These are phyloP conservation scores for Gambusia holbrooki DNA, from an alignment of 2,113 vertebrate species.

Conservation along the genomic window DNA sequence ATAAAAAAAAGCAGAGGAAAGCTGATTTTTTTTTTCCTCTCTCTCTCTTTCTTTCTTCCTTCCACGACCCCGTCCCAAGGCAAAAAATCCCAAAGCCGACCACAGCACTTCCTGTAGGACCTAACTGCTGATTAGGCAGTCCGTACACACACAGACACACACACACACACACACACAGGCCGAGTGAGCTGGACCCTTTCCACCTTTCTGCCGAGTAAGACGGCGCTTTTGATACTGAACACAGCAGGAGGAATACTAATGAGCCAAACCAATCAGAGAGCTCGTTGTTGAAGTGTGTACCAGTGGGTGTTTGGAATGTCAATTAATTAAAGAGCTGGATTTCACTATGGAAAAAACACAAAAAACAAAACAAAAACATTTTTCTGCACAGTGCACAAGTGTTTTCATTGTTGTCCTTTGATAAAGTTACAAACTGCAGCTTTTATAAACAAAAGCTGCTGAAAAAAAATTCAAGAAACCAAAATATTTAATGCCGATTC, in stretches of 20 bases:
- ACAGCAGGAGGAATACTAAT: constrained; percentile 68
- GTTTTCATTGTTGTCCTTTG: not conserved
- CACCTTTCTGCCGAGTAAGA: constrained; percentile 57
- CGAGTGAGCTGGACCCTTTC: constrained; percentile 59
- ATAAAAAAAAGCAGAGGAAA: constrained; percentile 8
- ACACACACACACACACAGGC: constrained; percentile 25
- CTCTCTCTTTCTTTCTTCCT: no score
- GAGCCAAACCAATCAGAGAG: constrained; percentile 43
- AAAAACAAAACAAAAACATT: not conserved
- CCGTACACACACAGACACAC: constrained; percentile 24
- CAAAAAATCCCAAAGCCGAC: constrained; percentile 62
- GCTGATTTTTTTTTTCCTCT: not conserved
- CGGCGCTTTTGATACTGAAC: constrained; percentile 53
- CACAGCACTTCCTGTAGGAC: constrained; percentile 73
- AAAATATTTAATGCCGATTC: not conserved
- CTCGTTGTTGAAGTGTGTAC: constrained; percentile 20
- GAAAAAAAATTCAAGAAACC: no score
- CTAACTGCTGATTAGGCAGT: constrained; percentile 76
- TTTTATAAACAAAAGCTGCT: no score
- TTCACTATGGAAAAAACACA: not conserved
- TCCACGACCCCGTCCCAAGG: not conserved
- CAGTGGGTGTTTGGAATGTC: not conserved
- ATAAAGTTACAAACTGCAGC: no score
- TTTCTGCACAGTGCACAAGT: not conserved
- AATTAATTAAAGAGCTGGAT: not conserved